Base-by-base conservation (phyloP, 2,113 vertebrate species). In the Connochaetes taurinus region DNA sequence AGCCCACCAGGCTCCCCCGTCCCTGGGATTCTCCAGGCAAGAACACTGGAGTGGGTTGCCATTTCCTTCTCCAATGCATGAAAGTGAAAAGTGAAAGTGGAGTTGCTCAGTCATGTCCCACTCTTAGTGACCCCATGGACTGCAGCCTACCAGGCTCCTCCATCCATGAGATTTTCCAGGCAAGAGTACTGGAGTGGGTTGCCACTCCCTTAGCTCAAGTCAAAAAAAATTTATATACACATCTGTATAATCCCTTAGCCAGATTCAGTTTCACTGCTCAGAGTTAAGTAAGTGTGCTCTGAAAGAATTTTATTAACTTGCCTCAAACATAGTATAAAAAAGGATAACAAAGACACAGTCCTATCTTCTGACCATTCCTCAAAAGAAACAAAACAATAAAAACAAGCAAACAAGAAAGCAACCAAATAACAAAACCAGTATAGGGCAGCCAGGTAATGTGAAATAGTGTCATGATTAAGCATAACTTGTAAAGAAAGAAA, bases 281-380 rank as follows among this genome's bases (percentile, higher is more conserved):
- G 29, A 74, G 50, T 31, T 90, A 74, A 89, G 64, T 90, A 74
- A 89, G 64, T 58, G 2, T 60, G 29, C n/a, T 64, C 83, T 87
- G 8, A 50, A 89, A 91, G 50, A n/a, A 33, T 78, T 91, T 94
- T 74, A 94, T 40, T 87, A 95, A 89, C 43, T 52, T 95, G 53
- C 17, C 55, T 91, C 52, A 74, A n/a, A 86, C 13, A n/a, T 2
- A 80, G 16, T 52, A 50, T 87, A 80, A 76, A 40, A 95, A 84
- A 96, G 4, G 14, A 90, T 76, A 94, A 83, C 19, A 94, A 36
- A 91, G 50, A 80, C 0, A 87, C 2, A 71, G 64, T 31, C 13
- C 17, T 40, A 91, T 19, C 33, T 67, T 16, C 92, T 78, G 81
- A 86, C 16, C 21, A 29, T 16, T 7, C 0, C 2, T 16, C 40